These are phyloP conservation scores for Drosophila nannoptera DNA, from an alignment of 1,140 invertebrate species.

Conservation along the genomic window DNA sequence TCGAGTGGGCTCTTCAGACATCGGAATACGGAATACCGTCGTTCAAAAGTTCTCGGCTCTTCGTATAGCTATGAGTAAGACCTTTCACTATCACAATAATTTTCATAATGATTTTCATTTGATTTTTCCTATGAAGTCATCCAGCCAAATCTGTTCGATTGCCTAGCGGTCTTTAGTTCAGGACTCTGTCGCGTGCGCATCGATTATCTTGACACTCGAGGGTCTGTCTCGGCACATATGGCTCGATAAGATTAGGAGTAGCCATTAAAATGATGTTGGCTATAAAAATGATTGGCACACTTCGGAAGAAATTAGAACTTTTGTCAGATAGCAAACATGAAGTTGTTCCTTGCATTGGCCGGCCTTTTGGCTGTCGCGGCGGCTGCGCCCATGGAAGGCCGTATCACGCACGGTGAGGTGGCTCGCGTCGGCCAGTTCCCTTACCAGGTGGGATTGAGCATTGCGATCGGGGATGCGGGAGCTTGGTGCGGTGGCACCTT, in stretches of 20 bases:
- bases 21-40: neutral
- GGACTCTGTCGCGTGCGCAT: slow-evolving; percentile 12
- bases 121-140: slow-evolving; percentile 12
- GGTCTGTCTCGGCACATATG: slow-evolving; percentile 19
- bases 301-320: slow-evolving; percentile 9
- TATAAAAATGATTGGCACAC: slow-evolving; percentile 11
- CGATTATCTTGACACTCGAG: slow-evolving; percentile 19
- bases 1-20: neutral
- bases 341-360: slow-evolving; percentile 38
- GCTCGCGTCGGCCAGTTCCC: slow-evolving; percentile 62
- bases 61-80: too few species aligned
- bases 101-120: neutral
- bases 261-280: neutral
- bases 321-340: slow-evolving; percentile 21
- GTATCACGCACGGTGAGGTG: slow-evolving; percentile 59
- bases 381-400: slow-evolving; percentile 46
- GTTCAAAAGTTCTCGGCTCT: neutral
- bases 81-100: too few species aligned
- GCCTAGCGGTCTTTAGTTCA: neutral
- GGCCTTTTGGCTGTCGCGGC: slow-evolving; percentile 32
- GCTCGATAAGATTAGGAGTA: slow-evolving; percentile 17
- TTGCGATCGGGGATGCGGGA: slow-evolving; percentile 29
- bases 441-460: slow-evolving; percentile 63
- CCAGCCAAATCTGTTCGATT: slow-evolving; percentile 11
- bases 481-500: slow-evolving; percentile 71